A percentile compares a stretch with the other conserved stretches of the same genome.
Evolutionary conservation across 1,140 invertebrate species (phyloP).

Genomic region (Lithobius niger): DNA sequence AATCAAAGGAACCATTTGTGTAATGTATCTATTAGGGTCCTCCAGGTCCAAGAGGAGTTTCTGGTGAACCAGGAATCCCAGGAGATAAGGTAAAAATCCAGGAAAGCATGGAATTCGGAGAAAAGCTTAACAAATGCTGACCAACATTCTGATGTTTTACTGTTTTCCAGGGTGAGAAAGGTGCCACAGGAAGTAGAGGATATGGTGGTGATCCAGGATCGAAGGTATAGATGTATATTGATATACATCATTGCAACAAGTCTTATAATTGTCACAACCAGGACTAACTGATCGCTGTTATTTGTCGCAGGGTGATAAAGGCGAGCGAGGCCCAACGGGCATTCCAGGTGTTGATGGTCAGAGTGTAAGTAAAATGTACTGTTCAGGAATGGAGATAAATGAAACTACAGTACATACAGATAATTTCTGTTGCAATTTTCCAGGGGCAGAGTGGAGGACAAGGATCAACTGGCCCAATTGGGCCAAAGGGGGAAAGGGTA

Average conservation of each 20-base stretch:
- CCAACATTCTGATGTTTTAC: too few species aligned
- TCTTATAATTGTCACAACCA: too few species aligned
- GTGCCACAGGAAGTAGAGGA: slow-evolving; percentile 27
- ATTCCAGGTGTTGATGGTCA: slow-evolving; percentile 18
- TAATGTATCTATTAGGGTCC: slow-evolving; percentile 16
- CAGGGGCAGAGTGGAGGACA: too few species aligned
- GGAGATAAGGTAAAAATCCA: slow-evolving; percentile 8
- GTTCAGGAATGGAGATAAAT: too few species aligned
- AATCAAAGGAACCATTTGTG: not conserved
- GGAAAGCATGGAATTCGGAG: not conserved
- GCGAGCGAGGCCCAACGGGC: slow-evolving; percentile 22
- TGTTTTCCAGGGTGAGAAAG: slow-evolving; percentile 22
- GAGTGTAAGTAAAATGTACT: slow-evolving; percentile 23
- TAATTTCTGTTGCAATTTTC: too few species aligned
- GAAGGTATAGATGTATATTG: not conserved
- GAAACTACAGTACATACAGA: too few species aligned
- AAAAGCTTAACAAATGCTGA: not conserved
- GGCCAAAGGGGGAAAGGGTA: slow-evolving; percentile 25
- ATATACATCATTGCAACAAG: too few species aligned
- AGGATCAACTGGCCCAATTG: slow-evolving; percentile 23
- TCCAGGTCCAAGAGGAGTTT: slow-evolving; percentile 26
- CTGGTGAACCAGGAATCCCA: slow-evolving; percentile 17
- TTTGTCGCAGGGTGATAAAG: slow-evolving; percentile 24
- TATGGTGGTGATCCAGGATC: slow-evolving; percentile 22
- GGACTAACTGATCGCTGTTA: slow-evolving; percentile 5